phyloP scores from a whole-genome alignment of 2,888 invertebrate genomes.

The Drosophila vallismaia region DNA sequence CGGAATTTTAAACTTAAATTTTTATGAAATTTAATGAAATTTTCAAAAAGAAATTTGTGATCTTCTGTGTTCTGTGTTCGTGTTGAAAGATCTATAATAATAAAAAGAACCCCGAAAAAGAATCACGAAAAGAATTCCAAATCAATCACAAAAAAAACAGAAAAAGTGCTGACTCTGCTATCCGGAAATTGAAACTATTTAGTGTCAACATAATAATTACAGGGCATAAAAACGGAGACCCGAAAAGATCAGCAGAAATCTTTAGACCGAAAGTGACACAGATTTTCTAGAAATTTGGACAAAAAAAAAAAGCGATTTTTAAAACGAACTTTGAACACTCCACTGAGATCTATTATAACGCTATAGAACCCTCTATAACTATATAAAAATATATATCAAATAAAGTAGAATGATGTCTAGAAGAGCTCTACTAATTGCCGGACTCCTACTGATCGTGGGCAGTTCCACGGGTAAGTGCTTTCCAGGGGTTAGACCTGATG shows the following conservation, averaged over 20 bases:
- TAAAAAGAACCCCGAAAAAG: constrained; percentile 1
- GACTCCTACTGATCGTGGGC: constrained; percentile 49
- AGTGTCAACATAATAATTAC: constrained; percentile 68
- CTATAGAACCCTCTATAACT: no score
- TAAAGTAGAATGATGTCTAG: constrained; percentile 55
- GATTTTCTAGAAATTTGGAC: constrained; percentile 32
- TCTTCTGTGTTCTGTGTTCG: constrained; percentile 18
- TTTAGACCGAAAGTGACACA: constrained; percentile 58
- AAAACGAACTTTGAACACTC: constrained; percentile 9
- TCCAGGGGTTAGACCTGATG: constrained; percentile 36
- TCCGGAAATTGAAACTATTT: constrained; percentile 61
- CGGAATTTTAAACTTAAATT: constrained; percentile 24
- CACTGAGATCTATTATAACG: background rate
- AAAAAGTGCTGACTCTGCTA: constrained; percentile 68
- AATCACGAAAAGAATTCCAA: constrained; percentile 10
- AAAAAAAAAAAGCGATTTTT: constrained; percentile 24
- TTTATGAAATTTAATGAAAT: no score
- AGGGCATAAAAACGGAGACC: no score
- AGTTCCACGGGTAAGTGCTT: constrained; percentile 55
- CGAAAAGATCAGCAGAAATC: constrained; percentile 56
- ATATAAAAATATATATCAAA: background rate
- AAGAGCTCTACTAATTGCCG: constrained; percentile 28
- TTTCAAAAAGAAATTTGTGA: background rate
- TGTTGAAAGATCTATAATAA: constrained; percentile 32
- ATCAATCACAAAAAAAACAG: constrained; percentile 33